Base-by-base conservation (phyloP, 2,113 vertebrate species). In the Serinus canaria region DNA sequence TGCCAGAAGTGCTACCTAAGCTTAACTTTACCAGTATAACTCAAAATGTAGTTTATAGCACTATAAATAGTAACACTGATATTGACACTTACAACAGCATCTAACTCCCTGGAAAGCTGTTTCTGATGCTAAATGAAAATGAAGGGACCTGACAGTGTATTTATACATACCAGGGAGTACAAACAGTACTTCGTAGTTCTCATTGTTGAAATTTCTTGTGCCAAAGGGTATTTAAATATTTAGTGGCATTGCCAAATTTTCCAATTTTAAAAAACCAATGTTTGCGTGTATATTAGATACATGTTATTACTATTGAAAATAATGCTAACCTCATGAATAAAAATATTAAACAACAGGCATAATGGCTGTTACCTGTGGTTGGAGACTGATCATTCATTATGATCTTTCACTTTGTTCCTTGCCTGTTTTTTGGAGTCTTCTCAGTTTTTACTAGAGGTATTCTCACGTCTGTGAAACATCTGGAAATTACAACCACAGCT, bases 1-100 rank as follows among this genome's bases (percentile, higher is more conserved):
- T 94, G 73, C 79, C 33, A 92, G 85, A 92, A 97, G 86, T 95
- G 95, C 94, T 92, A 85, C 90, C 96, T 97, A 95, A 95, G 94
- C 96, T 95, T 95, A 93, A 94, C 90, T 83, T 96, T 89, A 83
- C 96, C 91, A 83, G 75, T 96, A 95, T 94, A 96, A 92, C 92
- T 96, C 91, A 95, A 97, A 97, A 96, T 87, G 59, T 79, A 90
- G 90, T 95, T 98, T 97, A 97, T 95, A 94, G 92, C 15, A 33
- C 95, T 97, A 94, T 98, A 98, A 97, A 98, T 97, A 97, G 97
- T 85, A 94, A 84, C 87, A 82, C 90, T 96, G 91, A 75, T 97
- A 96, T 96, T 95, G 97, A 95, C 95, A 97, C 89, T 97, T 97
- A 63, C 63, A 95, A 93, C 76, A 94, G 94, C 73, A 79, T 95